Conservation (phyloP, 2,888 invertebrate genomes). For the Brassicogethes aeneus region DNA sequence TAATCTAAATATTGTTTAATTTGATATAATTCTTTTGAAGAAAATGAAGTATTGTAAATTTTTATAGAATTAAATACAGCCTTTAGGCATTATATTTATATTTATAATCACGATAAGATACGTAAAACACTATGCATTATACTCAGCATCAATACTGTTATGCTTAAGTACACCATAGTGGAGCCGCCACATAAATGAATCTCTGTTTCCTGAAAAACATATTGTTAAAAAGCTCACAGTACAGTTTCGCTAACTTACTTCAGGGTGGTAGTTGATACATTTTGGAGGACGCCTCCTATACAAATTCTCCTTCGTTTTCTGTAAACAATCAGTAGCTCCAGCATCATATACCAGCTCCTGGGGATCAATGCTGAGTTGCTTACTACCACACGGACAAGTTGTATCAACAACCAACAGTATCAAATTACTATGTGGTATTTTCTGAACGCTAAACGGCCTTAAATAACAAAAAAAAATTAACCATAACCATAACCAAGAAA, state of each 20-base stretch:
- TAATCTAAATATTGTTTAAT: conserved; percentile 13
- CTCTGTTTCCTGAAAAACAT: conserved; percentile 51
- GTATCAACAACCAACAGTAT: conserved; percentile 84
- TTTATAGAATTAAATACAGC: conserved; percentile 1
- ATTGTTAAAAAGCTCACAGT: conserved; percentile 1
- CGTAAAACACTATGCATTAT: conserved; percentile 25
- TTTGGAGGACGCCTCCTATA: conserved; percentile 67
- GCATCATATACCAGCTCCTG: conserved; percentile 55
- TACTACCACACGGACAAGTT: conserved; percentile 79
- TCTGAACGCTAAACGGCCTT: conserved; percentile 86
- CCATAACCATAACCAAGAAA: too few species aligned
- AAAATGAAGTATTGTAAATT: conserved; percentile 3
- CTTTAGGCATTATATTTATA: conserved; percentile 8
- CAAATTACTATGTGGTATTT: conserved; percentile 83
- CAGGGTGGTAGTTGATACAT: conserved; percentile 85
- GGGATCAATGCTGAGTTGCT: conserved; percentile 74
- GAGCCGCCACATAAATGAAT: conserved; percentile 54
- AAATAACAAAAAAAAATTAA: conserved; percentile 10
- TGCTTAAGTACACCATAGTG: conserved; percentile 21
- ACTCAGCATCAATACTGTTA: conserved; percentile 22
- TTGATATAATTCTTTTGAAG: conserved; percentile 4
- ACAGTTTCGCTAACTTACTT: too few species aligned
- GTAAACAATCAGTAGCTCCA: conserved; percentile 45
- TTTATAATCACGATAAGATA: conserved; percentile 30
- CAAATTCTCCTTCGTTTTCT: conserved; percentile 54